These are phyloP conservation scores for Triplophysa siluroides DNA, from an alignment of 2,113 vertebrate species.

Conservation along the genomic window DNA sequence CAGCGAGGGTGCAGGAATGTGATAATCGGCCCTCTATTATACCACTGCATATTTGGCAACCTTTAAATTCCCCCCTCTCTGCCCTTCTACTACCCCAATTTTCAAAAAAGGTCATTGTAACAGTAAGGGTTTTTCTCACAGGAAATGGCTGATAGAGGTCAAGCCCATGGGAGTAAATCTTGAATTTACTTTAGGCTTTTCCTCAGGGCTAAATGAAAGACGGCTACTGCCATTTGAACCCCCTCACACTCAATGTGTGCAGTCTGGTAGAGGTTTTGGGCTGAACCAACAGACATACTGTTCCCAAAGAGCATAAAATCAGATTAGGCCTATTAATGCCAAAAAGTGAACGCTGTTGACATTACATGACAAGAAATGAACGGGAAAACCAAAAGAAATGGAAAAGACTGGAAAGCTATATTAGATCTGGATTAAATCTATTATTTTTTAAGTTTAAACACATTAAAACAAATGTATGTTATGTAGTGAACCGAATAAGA, in stretches of 20 bases:
- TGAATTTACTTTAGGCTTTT: background rate
- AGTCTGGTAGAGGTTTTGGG: background rate
- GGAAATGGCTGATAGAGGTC: slow-evolving; percentile 1
- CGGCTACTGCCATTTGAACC: background rate
- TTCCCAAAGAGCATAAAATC: background rate
- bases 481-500: too few species aligned
- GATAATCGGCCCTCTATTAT: slow-evolving; percentile 26
- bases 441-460: too few species aligned
- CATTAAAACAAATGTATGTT: too few species aligned
- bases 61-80: slow-evolving; percentile 44
- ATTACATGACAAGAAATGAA: background rate
- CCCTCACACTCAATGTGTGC: background rate
- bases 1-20: slow-evolving; percentile 3
- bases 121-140: slow-evolving; percentile 16
- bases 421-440: too few species aligned
- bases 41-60: slow-evolving; percentile 24
- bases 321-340: background rate
- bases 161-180: background rate
- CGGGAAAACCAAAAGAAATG: too few species aligned
- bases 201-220: background rate
- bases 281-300: background rate
- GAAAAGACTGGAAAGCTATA: too few species aligned
- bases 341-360: background rate
- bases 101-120: background rate
- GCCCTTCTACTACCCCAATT: background rate